Conservation (phyloP, 2,113 vertebrate genomes). For the Brachyhypopomus occidentalis region DNA sequence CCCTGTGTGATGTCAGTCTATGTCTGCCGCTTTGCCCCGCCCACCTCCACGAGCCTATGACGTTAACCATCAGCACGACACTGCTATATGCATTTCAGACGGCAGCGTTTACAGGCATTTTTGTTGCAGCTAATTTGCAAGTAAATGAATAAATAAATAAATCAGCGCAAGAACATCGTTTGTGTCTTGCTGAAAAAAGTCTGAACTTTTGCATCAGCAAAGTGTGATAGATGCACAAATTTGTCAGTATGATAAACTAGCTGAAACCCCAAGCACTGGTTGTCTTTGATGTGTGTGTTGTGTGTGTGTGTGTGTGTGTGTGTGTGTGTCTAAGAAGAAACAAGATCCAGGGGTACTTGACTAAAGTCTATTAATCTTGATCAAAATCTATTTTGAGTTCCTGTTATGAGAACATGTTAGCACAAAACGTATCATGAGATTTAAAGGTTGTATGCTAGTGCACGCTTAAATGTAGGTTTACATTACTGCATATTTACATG, state of each 20-base stretch:
- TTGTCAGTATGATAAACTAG: neutral
- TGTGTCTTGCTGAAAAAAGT: neutral
- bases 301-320: neutral
- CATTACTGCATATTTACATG: neutral
- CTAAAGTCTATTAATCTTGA: neutral
- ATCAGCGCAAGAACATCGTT: neutral
- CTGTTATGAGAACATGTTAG: neutral
- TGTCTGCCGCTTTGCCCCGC: conserved; percentile 8
- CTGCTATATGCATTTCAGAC: too few species aligned
- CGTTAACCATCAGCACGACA: too few species aligned
- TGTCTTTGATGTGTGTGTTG: neutral
- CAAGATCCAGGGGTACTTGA: too few species aligned
- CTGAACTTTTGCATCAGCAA: neutral
- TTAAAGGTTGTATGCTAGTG: neutral
- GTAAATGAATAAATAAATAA: neutral
- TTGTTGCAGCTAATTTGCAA: neutral
- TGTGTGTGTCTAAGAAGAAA: too few species aligned
- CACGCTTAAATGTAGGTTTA: neutral
- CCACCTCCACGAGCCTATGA: neutral
- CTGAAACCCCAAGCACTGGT: too few species aligned
- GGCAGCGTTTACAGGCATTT: neutral
- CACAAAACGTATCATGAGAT: neutral
- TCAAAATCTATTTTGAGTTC: neutral
- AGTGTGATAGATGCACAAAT: neutral
- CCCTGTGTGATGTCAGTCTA: neutral